These are phyloP conservation scores for Periplaneta americana DNA, from an alignment of 1,140 invertebrate genomes.

Conservation along the genomic window DNA sequence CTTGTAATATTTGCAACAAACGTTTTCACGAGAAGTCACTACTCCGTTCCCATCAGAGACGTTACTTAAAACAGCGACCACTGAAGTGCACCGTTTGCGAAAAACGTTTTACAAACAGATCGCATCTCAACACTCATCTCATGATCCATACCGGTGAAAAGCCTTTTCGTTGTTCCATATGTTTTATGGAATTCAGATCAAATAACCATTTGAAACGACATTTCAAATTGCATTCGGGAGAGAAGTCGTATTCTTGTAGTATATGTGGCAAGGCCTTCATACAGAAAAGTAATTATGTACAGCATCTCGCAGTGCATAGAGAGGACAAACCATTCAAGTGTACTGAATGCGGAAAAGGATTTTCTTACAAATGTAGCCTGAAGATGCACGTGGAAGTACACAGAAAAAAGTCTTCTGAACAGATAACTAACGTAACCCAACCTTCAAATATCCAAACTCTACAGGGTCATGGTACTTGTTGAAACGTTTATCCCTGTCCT, in stretches of 20 bases:
- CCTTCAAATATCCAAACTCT: too few relatives aligned
- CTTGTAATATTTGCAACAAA: slow-evolving; percentile 69
- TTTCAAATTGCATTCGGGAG: slow-evolving; percentile 50
- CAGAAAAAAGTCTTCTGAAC: neutral
- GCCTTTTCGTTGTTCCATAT: slow-evolving; percentile 54
- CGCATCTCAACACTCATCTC: slow-evolving; percentile 57
- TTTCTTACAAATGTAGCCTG: slow-evolving; percentile 24
- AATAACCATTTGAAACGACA: slow-evolving; percentile 48
- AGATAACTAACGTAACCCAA: too few relatives aligned
- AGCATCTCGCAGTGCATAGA: slow-evolving; percentile 70
- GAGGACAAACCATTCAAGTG: slow-evolving; percentile 72
- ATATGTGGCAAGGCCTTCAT: slow-evolving; percentile 72
- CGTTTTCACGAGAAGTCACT: slow-evolving; percentile 50
- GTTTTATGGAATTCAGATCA: slow-evolving; percentile 43
- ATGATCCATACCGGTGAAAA: slow-evolving; percentile 61
- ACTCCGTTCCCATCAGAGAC: slow-evolving; percentile 44
- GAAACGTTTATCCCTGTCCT: too few relatives aligned
- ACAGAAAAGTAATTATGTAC: slow-evolving; percentile 68
- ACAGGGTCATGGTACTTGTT: too few relatives aligned
- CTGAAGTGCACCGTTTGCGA: slow-evolving; percentile 40
- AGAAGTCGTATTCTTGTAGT: slow-evolving; percentile 43
- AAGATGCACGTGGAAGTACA: neutral
- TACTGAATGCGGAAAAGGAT: slow-evolving; percentile 57
- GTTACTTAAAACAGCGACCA: slow-evolving; percentile 42
- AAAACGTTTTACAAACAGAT: slow-evolving; percentile 39